Conservation (phyloP, 2,113 vertebrate genomes). For the Parotia lawesii region DNA sequence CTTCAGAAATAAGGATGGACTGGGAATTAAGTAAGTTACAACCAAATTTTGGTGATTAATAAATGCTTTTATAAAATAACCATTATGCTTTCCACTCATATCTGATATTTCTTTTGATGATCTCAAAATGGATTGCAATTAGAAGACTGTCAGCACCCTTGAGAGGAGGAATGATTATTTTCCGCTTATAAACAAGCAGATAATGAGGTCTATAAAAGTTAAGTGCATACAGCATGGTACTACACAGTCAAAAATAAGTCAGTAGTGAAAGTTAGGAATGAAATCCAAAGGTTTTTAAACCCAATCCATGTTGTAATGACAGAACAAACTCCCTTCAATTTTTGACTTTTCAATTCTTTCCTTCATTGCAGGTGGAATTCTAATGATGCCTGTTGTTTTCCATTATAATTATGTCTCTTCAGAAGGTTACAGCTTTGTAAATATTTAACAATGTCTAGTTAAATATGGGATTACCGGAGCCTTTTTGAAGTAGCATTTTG, state of each 20-base stretch:
- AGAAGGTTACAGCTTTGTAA: background rate
- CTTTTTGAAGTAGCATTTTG: background rate
- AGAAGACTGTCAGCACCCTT: background rate
- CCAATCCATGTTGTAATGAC: background rate
- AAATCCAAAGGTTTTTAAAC: background rate
- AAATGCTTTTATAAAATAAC: constrained; percentile 40
- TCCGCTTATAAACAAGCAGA: constrained; percentile 4
- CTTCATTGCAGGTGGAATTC: background rate
- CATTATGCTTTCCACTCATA: background rate
- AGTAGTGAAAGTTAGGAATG: background rate
- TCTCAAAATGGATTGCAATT: constrained; percentile 4
- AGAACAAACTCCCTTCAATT: background rate
- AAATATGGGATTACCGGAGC: background rate
- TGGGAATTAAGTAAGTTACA: constrained; percentile 92
- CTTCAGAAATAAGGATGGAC: constrained; percentile 90
- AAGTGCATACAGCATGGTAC: background rate
- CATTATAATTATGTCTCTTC: background rate
- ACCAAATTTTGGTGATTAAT: constrained; percentile 12
- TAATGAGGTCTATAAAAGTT: constrained; percentile 18
- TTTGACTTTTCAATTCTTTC: background rate
- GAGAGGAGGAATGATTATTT: constrained; percentile 16
- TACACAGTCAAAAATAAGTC: background rate
- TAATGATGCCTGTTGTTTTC: background rate
- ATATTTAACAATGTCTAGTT: constrained; percentile 18
- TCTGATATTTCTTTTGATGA: constrained; percentile 12